These are phyloP conservation scores for Drosophila paracracens DNA, from an alignment of 2,888 invertebrate genomes.

Conservation along the genomic window DNA sequence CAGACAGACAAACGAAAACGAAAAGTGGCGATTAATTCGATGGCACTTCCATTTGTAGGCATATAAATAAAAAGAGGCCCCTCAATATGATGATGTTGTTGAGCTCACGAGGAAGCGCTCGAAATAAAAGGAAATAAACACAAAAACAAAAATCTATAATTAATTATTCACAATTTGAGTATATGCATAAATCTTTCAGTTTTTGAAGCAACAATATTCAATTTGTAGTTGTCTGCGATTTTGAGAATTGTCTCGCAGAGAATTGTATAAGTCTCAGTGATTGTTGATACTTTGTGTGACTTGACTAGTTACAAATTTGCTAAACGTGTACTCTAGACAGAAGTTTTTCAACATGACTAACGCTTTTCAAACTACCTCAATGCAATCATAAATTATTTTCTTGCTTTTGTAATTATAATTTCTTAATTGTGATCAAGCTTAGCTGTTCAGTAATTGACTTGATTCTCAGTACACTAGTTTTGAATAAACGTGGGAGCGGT, in stretches of 20 bases:
- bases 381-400: background rate
- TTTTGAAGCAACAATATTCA: conserved; percentile 2
- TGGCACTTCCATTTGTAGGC: conserved; percentile 76
- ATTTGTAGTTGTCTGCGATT: conserved; percentile 22
- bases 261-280: background rate
- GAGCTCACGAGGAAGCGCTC: conserved; percentile 39
- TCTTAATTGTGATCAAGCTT: background rate
- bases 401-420: conserved; percentile 6
- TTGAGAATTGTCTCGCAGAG: background rate
- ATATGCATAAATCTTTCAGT: conserved; percentile 36
- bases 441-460: background rate
- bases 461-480: background rate
- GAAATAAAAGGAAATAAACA: conserved; percentile 33
- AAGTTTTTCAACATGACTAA: conserved; percentile 3
- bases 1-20: conserved; percentile 36
- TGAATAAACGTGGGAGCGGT: background rate
- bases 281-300: background rate
- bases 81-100: background rate
- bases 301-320: conserved; percentile 1
- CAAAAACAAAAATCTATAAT: conserved; percentile 46
- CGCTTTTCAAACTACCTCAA: background rate
- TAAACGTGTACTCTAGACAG: background rate
- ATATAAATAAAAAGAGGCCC: conserved; percentile 65
- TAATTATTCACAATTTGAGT: conserved; percentile 59
- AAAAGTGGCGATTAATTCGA: conserved; percentile 75